These are phyloP conservation scores for Mastomys natalensis DNA, from an alignment of 2,113 vertebrate species.

Conservation along the genomic window DNA sequence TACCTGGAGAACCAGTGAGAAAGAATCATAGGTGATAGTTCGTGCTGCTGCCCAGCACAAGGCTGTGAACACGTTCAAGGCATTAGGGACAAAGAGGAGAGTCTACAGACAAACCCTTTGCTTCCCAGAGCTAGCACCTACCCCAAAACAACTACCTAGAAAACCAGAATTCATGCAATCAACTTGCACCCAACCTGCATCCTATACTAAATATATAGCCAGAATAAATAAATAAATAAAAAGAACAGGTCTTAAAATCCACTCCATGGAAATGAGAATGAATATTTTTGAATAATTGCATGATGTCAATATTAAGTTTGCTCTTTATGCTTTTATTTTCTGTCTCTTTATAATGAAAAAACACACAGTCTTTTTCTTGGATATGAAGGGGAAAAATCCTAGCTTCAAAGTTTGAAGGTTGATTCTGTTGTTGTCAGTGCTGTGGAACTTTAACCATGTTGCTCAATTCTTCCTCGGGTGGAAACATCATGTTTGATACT, in stretches of 20 bases:
- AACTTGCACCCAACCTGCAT: neutral
- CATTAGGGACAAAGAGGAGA: neutral
- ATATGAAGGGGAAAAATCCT: neutral
- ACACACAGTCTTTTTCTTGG: constrained; percentile 23
- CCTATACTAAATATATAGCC: neutral
- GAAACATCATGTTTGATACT: neutral
- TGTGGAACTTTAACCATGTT: neutral
- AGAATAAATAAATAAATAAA: neutral
- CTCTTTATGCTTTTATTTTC: neutral
- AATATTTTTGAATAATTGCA: neutral
- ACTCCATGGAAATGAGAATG: neutral
- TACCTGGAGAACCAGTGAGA: neutral
- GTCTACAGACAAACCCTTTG: neutral
- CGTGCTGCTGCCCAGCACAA: neutral
- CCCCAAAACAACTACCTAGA: neutral
- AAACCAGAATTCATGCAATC: neutral
- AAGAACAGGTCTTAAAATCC: neutral
- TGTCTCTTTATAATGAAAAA: neutral
- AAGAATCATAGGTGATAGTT: neutral
- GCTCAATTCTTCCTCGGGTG: neutral
- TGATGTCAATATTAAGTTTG: neutral
- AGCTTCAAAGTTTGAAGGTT: neutral
- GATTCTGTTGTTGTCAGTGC: neutral
- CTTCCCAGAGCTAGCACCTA: neutral
- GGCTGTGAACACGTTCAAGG: neutral